phyloP scores from a whole-genome alignment of 2,797 vertebrate species.

The Tadarida brasiliensis region DNA sequence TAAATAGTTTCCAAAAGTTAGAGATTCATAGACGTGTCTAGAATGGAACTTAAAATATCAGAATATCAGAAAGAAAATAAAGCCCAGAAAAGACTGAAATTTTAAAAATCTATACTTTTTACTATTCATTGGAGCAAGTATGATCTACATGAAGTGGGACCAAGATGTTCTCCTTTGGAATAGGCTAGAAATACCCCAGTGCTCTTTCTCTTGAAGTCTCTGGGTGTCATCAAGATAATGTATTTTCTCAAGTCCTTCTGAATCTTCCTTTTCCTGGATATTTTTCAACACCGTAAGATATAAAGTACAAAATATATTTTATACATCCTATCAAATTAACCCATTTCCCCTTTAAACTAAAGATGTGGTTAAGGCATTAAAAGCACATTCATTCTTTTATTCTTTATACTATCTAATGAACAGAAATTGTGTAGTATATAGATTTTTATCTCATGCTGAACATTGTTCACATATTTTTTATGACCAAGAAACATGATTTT shows the following conservation, averaged over 20 bases:
- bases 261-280: not conserved
- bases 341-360: not conserved
- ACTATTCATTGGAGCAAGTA: not conserved
- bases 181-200: not conserved
- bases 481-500: not conserved
- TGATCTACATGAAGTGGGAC: not conserved
- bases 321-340: not conserved
- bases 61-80: not conserved
- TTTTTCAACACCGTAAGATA: not conserved
- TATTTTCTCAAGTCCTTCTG: not conserved
- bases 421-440: not conserved
- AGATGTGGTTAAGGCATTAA: not conserved
- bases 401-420: not conserved
- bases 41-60: not conserved
- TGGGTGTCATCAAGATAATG: slow-evolving; percentile 1
- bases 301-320: not conserved
- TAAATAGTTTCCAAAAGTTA: not conserved
- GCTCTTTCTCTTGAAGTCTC: not conserved
- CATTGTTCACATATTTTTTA: not conserved
- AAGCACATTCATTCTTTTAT: not conserved
- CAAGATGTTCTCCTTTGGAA: not conserved
- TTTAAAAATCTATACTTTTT: not conserved
- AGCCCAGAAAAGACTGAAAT: not conserved
- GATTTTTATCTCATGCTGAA: slow-evolving; percentile 6
- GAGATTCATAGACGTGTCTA: not conserved